phyloP scores from a whole-genome alignment of 2,113 vertebrate genomes.

The Ptilorrhoa leucosticta region DNA sequence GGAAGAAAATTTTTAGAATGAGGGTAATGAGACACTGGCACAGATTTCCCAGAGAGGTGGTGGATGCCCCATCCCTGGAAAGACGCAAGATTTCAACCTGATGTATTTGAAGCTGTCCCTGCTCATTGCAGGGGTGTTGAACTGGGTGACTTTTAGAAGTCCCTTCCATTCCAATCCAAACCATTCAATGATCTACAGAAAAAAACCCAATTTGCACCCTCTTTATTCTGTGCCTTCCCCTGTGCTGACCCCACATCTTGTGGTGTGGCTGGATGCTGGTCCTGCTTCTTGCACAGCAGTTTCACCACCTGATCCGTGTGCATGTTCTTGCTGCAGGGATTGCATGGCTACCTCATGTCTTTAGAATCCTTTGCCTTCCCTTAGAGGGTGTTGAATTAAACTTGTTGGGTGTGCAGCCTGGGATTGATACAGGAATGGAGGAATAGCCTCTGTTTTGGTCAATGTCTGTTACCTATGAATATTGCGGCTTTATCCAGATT shows the following conservation, averaged over 20 bases:
- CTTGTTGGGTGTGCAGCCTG: background rate
- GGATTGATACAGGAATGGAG: background rate
- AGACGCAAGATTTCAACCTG: background rate
- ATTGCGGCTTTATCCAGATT: background rate
- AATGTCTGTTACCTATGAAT: background rate
- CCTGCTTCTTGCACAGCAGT: background rate
- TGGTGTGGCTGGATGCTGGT: rapidly evolving
- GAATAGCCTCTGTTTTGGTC: rapidly evolving
- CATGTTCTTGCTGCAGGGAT: background rate
- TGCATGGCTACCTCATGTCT: rapidly evolving
- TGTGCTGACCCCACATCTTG: rapidly evolving
- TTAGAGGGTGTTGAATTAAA: background rate
- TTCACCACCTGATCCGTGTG: rapidly evolving
- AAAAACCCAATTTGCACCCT: rapidly evolving
- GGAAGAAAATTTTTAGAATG: background rate
- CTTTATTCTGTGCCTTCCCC: rapidly evolving
- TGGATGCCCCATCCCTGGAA: background rate
- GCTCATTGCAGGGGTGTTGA: background rate
- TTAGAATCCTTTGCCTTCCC: background rate
- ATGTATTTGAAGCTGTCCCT: background rate
- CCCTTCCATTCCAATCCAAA: background rate
- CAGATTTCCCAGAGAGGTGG: background rate
- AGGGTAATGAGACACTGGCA: background rate
- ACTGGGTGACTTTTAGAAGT: background rate
- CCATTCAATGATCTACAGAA: background rate